phyloP scores from a whole-genome alignment of 2,888 invertebrate species.

The Sthenelais limicola region DNA sequence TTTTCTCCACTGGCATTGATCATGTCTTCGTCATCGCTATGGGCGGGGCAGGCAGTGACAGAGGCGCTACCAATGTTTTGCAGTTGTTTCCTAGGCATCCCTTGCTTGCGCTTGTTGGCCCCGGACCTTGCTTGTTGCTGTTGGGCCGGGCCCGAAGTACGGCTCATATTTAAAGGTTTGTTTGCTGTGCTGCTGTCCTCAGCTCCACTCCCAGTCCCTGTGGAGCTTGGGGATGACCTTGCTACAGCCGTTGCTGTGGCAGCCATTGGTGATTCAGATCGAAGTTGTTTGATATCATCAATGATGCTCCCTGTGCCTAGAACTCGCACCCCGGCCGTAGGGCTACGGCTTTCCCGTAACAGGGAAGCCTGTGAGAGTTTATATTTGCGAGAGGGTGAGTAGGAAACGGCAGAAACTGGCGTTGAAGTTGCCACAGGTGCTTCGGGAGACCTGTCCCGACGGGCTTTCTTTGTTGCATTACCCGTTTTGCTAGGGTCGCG shows the following conservation, averaged over 20 bases:
- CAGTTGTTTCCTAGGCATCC: slow-evolving; percentile 24
- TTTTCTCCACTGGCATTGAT: too few species aligned
- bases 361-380: not conserved
- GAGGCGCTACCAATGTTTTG: not conserved
- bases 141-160: not conserved
- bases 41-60: too few species aligned
- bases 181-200: too few species aligned
- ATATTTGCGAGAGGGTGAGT: not conserved
- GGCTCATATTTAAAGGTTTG: too few species aligned
- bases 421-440: not conserved
- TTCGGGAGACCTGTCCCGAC: slow-evolving; percentile 37
- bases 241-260: not conserved
- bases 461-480: slow-evolving; percentile 40
- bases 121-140: not conserved
- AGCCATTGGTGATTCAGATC: not conserved
- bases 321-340: not conserved
- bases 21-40: not conserved
- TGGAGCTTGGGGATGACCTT: not conserved
- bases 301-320: not conserved
- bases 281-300: not conserved
- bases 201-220: not conserved
- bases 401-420: slow-evolving; percentile 5
- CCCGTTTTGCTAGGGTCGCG: too few species aligned
- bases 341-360: not conserved
- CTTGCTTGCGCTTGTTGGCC: slow-evolving; percentile 11